Evolutionary conservation across 2,888 invertebrate species (phyloP).

Genomic region (Cheiracanthium punctorium): DNA sequence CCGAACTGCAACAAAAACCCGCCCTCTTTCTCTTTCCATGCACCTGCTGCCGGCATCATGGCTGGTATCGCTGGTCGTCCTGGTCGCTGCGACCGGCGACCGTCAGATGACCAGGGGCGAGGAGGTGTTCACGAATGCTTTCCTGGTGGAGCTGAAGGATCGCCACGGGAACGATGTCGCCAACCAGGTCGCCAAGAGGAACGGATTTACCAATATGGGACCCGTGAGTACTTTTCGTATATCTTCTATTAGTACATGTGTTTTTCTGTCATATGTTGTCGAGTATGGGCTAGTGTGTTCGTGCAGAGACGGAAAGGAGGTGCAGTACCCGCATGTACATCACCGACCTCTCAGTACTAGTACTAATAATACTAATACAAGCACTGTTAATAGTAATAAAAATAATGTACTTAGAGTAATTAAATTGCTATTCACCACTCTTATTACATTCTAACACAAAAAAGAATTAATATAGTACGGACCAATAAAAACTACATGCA

Average conservation of each 20-base stretch:
- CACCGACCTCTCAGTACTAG: too few species aligned
- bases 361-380: too few species aligned
- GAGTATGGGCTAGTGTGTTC: not conserved
- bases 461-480: too few species aligned
- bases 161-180: slow-evolving; percentile 87
- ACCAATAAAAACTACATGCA: too few species aligned
- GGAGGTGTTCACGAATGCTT: slow-evolving; percentile 94
- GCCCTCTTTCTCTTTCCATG: not conserved
- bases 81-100: slow-evolving; percentile 30
- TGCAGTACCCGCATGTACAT: too few species aligned
- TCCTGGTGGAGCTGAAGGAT: slow-evolving; percentile 91
- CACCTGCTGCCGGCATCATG: slow-evolving; percentile 21
- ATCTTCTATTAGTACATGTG: not conserved
- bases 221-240: slow-evolving; percentile 85
- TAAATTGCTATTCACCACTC: too few species aligned
- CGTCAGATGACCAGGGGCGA: slow-evolving; percentile 22
- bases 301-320: too few species aligned
- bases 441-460: too few species aligned
- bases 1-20: not conserved
- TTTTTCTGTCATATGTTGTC: not conserved
- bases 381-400: too few species aligned
- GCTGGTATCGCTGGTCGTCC: slow-evolving; percentile 29
- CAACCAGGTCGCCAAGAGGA: slow-evolving; percentile 86
- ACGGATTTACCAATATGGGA: slow-evolving; percentile 95
- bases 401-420: too few species aligned